These are phyloP conservation scores for Erpetoichthys calabaricus DNA, from an alignment of 2,797 vertebrate species.

Conservation along the genomic window DNA sequence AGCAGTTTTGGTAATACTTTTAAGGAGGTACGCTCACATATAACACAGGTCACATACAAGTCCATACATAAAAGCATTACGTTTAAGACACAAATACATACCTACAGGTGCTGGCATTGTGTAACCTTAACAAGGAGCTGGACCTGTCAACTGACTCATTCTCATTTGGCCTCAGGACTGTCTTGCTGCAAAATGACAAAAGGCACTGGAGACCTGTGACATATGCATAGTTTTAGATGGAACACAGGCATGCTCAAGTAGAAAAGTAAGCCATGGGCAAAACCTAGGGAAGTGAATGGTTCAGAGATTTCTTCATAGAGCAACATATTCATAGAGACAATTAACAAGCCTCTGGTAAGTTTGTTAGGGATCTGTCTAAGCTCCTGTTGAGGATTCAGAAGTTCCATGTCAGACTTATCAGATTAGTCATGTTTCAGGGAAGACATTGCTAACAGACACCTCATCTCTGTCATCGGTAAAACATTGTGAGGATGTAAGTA, in stretches of 20 bases:
- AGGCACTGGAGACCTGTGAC: slow-evolving; percentile 1
- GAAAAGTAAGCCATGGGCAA: neutral
- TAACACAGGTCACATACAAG: too few species aligned
- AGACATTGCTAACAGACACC: too few species aligned
- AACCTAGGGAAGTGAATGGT: slow-evolving; percentile 5
- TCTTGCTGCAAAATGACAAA: neutral
- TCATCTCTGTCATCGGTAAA: too few species aligned
- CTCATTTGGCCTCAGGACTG: slow-evolving; percentile 1
- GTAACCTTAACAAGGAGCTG: neutral
- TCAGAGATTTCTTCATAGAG: neutral
- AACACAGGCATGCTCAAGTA: neutral
- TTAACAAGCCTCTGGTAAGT: slow-evolving; percentile 1
- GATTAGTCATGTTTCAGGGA: neutral
- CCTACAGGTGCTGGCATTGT: neutral
- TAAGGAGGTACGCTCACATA: too few species aligned
- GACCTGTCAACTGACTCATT: slow-evolving; percentile 10
- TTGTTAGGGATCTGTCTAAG: neutral
- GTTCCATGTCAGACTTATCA: slow-evolving; percentile 3
- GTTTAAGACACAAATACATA: too few species aligned
- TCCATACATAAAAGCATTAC: too few species aligned
- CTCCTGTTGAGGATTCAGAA: slow-evolving; percentile 8
- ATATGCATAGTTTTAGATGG: neutral
- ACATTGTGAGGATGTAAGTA: too few species aligned
- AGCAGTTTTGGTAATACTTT: too few species aligned
- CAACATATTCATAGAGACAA: neutral